Evolutionary conservation across 2,888 invertebrate species (phyloP), one percentile per base, ranked within the genome.

Genomic region (Agrochola lychnidis): DNA sequence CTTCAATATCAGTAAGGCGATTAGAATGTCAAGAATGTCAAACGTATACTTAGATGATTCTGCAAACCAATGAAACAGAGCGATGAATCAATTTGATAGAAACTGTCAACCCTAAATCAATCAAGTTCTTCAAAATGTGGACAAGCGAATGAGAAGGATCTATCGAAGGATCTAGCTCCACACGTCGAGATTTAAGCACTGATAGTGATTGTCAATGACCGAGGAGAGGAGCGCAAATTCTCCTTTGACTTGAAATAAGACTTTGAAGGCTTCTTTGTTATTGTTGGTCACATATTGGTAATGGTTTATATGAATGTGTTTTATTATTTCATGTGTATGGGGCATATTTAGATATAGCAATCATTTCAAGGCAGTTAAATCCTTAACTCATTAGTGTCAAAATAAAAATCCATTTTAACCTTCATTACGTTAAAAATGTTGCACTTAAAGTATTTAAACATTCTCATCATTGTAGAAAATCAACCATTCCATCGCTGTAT

Each of bases 91-190:
- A 59, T 73, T 71, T 70, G 22, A 69, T 59, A 25, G 25, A 25
- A 76, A 30, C 53, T 64, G 51, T 61, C 48, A 75, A 12, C 36
- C 16, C 10, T 79, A 69, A 66, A 71, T 66, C 48, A 63, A 75
- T 69, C 53, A 62, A 59, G 14, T 45, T 68, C 6, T 12, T 40
- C 40, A 56, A 70, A 70, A 59, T 56, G n/a, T 68, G n/a, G 19
- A 22, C 57, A n/a, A 16, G 16, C 10, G 48, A 69, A 57, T 61
- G 61, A 4, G 40, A 30, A 36, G 45, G 19, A 67, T 61, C 2
- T 61, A 74, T 64, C n/a, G 16, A 42, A 25, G 48, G 53, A 51
- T 51, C n/a, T 10, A 42, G 42, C 42, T 12, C 16, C 14, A 14
- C 14, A n/a, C 7, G 12, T 45, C 48, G 25, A 62, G 53, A 66